phyloP scores from a whole-genome alignment of 2,797 vertebrate genomes.

The Numenius phaeopus region DNA sequence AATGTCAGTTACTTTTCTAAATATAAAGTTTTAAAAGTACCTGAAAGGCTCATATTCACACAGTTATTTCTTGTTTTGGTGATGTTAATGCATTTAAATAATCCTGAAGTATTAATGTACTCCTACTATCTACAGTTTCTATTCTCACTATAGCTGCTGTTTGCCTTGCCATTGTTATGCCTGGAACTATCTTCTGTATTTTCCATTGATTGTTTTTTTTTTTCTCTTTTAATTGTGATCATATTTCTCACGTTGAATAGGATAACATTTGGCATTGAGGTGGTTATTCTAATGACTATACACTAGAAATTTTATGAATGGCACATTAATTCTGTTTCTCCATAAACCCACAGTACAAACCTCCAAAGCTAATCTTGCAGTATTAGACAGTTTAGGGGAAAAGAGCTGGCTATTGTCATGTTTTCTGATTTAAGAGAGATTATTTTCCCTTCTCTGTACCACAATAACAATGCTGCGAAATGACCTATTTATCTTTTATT shows the following conservation, averaged over 20 bases:
- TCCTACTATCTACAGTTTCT: not conserved
- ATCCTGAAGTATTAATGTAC: not conserved
- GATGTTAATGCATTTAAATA: not conserved
- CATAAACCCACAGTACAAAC: not conserved
- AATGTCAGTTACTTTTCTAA: not conserved
- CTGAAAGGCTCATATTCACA: not conserved
- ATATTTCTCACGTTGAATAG: not conserved
- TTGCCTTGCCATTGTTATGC: not conserved
- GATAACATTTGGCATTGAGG: not conserved
- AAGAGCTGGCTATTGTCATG: not conserved
- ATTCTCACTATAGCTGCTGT: not conserved
- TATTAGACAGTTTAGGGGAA: not conserved
- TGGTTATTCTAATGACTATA: not conserved
- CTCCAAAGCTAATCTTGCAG: not conserved
- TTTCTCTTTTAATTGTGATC: not conserved
- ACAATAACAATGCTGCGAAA: not conserved
- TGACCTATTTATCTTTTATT: conserved; percentile 34
- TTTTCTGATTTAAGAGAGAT: conserved; percentile 10
- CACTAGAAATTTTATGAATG: not conserved
- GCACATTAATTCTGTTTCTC: not conserved
- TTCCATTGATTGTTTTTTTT: not conserved
- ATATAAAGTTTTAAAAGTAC: not conserved
- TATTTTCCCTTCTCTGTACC: not conserved
- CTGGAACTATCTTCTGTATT: not conserved
- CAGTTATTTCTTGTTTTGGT: not conserved